Evolutionary conservation across 2,113 vertebrate species (phyloP), one percentile per base, ranked within the genome.

Genomic region (Campylorhamphus procurvoides): DNA sequence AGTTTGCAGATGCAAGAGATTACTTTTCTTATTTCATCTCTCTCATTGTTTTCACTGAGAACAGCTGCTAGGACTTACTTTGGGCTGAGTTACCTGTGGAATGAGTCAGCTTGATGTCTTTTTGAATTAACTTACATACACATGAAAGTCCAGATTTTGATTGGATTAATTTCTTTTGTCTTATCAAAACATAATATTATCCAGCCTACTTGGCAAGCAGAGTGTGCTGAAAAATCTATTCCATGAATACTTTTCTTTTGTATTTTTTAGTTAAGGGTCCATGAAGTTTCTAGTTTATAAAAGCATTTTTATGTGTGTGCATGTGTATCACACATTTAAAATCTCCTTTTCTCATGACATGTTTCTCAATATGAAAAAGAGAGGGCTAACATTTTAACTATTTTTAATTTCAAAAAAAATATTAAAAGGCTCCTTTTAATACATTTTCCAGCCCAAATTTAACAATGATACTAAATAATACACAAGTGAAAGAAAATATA

Each of bases 1-100:
- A 83, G 63, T 90, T 91, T 94, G 58, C 93, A 96, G 84, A 94
- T 94, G 81, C 52, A 78, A 72, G 75, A 93, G 52, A 84, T 89
- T 86, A 46, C 52, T 93, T 72, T 95, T 97, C 88, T 94, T 94
- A 63, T 93, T 96, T 90, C 69, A 94, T 93, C 88, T 87, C 3
- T 94, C 73, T 91, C 76, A 53, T 83, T 95, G 78, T 88, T 96
- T 97, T 96, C 76, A 85, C 49, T 78, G 66, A 83, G 86, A 96
- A 90, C 90, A 94, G 73, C 72, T 89, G 89, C 75, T 89, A 80
- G 73, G 66, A 62, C 90, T 90, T 96, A 67, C 22, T 92, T 94
- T 75, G 66, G 59, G 40, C 89, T 55, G 50, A 76, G 49, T 95
- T 96, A 97, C 87, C 96, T 95, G 91, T 86, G 84, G 44, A 96